Evolutionary conservation across 2,113 vertebrate species (phyloP).

Genomic region (Phaethon lepturus): DNA sequence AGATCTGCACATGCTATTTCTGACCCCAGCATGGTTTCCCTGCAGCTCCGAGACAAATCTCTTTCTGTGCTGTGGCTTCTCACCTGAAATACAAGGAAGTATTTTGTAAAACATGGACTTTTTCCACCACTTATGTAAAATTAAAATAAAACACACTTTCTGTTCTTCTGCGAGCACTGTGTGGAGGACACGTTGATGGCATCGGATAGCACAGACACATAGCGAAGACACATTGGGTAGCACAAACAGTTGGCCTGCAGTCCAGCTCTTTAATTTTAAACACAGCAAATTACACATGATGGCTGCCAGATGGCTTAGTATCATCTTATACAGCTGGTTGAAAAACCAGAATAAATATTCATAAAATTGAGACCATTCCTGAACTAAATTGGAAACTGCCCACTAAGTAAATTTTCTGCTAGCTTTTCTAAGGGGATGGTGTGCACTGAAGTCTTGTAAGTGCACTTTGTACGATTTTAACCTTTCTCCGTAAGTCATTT

Average conservation of each 20-base stretch:
- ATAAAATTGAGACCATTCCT: not conserved
- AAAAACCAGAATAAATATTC: not conserved
- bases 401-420: not conserved
- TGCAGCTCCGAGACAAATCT: not conserved
- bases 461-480: not conserved
- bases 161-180: not conserved
- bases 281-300: not conserved
- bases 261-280: constrained; percentile 1
- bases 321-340: not conserved
- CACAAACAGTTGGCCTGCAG: not conserved
- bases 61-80: not conserved
- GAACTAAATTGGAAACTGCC: not conserved
- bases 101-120: not conserved
- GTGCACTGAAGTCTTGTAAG: not conserved
- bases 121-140: not conserved
- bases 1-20: not conserved
- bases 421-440: not conserved
- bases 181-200: not conserved
- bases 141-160: not conserved
- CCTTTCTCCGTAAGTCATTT: not conserved
- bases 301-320: constrained; percentile 9
- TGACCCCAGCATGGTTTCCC: not conserved
- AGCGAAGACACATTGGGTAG: not conserved
- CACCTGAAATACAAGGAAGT: not conserved
- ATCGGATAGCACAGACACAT: not conserved